phyloP scores from a whole-genome alignment of 2,888 invertebrate genomes.

The Strigamia crassipes region DNA sequence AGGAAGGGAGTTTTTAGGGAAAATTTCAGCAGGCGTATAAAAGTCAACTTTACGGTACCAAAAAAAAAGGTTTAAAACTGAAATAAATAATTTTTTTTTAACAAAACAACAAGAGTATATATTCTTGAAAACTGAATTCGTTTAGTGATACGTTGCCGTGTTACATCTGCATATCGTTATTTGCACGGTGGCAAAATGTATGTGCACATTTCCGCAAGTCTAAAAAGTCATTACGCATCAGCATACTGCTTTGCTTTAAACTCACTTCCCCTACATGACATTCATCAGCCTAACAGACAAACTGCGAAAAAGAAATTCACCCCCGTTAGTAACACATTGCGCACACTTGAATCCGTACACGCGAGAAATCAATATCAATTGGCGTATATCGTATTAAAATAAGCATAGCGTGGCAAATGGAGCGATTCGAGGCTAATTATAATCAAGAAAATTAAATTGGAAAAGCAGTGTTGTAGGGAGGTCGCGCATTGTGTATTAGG shows the following conservation, averaged over 20 bases:
- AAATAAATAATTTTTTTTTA: conserved; percentile 1
- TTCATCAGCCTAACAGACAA: conserved; percentile 40
- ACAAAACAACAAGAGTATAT: background rate
- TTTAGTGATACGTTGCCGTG: conserved; percentile 3
- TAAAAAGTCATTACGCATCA: conserved; percentile 42
- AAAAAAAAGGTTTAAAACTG: conserved; percentile 1
- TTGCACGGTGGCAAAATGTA: conserved; percentile 32
- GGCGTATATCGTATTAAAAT: background rate
- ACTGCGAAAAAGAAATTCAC: conserved; percentile 25
- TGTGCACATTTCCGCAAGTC: conserved; percentile 31
- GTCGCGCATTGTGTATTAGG: conserved; percentile 36
- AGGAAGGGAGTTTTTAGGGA: background rate
- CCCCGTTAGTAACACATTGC: conserved; percentile 25
- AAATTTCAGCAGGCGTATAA: conserved; percentile 2
- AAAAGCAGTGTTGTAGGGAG: conserved; percentile 17
- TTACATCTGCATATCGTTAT: conserved; percentile 40
- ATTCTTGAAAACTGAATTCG: background rate
- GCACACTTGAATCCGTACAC: background rate
- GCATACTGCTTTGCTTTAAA: conserved; percentile 38
- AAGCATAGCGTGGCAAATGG: background rate
- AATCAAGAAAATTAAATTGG: conserved; percentile 20
- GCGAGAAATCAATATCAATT: background rate
- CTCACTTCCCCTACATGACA: conserved; percentile 38
- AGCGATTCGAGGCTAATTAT: background rate
- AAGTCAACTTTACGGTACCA: background rate